Evolutionary conservation across 30 jellyfish, hydroid and myxozoan species (phyloP).

Genomic region (Catostylus mosaicus): DNA sequence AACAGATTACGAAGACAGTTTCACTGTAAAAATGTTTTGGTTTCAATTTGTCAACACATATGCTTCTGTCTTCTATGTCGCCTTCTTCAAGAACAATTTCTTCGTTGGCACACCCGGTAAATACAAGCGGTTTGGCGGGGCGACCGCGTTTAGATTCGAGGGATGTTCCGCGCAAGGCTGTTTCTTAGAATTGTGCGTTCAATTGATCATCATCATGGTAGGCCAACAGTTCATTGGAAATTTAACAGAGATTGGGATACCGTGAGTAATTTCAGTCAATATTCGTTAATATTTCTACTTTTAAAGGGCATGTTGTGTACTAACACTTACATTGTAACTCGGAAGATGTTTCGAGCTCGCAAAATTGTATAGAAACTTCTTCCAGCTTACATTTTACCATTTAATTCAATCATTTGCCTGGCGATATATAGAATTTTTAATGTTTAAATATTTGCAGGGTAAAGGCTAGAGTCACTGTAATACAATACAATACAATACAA

Average conservation of each 20-base stretch:
- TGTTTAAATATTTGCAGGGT: no score
- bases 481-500: no score
- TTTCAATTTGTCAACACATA: slow-evolving; percentile 97
- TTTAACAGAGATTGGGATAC: slow-evolving; percentile 87
- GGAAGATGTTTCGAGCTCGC: no score
- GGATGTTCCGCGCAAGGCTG: slow-evolving; percentile 99
- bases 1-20: slow-evolving; percentile 98
- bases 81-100: slow-evolving; percentile 94
- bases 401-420: no score
- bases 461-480: no score
- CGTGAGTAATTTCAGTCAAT: slow-evolving; percentile 74
- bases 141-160: slow-evolving; percentile 82
- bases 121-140: slow-evolving; percentile 93
- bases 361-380: no score
- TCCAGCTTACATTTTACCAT: no score
- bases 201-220: slow-evolving; percentile 93
- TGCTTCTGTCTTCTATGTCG: slow-evolving; percentile 98
- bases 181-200: slow-evolving; percentile 92
- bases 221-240: slow-evolving; percentile 99
- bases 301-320: not conserved
- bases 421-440: no score
- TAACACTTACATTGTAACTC: not conserved
- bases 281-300: not conserved
- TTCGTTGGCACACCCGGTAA: slow-evolving; percentile 95
- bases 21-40: slow-evolving; percentile 99